Base-by-base conservation (phyloP, 1,140 invertebrate species). In the Artemia franciscana region DNA sequence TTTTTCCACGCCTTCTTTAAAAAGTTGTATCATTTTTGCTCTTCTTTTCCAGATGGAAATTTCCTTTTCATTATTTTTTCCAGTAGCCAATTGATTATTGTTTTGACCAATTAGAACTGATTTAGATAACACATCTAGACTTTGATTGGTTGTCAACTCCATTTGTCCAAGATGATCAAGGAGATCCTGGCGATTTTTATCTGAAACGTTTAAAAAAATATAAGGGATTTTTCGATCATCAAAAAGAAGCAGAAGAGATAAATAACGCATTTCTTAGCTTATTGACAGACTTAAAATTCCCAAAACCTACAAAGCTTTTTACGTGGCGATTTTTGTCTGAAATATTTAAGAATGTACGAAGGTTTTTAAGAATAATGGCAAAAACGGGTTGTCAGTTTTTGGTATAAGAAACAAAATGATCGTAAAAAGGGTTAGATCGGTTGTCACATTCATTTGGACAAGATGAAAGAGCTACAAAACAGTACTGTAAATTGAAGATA, bases 1-100 rank as follows among this genome's bases (percentile, higher is more conserved):
- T 64, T 75, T 72, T 58, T 78, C 75, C 64, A 76, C 76, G 58
- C 76, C 77, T 5, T 69, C 70, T 67, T 74, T 76, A 74, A 79
- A 75, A 63, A 73, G 71, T 61, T 74, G 73, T 39, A 78, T 65
- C 21, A 77, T 68, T 64, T 73, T 71, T 60, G 74, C 72, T 28
- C 76, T 67, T 64, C 76, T 73, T 63, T 78, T 74, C 76, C 77
- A 78, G 39, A 75, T 68, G 62, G 69, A 71, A 58, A 77, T 66
- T 61, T 78, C 74, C 62, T 72, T 71, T 66, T 79, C 77, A 57
- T 74, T 73, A 64, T 79, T 77, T 73, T 63, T 67, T 23, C 39
- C 39, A 18, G 21, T 18, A 15, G 39, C 39, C 39, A 51, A 15
- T 51, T 51, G 39, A 18, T 51, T 51, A 18, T 51, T 51, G 21